Conservation (phyloP, 2,888 invertebrate genomes). For the Drosophila engyochracea region DNA sequence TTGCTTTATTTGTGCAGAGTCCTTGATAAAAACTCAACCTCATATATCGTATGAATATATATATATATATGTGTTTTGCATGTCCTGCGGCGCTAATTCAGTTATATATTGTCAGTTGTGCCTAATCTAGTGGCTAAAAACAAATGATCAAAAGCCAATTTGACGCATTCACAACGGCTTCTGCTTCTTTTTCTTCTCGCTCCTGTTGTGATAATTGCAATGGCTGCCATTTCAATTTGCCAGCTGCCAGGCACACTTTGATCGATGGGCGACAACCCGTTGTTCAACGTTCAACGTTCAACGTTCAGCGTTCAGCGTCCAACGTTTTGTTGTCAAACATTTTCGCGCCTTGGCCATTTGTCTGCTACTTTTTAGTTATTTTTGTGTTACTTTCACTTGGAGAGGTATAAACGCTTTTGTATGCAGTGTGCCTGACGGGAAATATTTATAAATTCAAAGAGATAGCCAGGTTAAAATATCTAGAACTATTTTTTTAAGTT, state of each 20-base stretch:
- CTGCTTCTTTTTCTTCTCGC: constrained; percentile 3
- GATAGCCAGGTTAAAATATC: too few relatives aligned
- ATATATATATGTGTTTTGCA: constrained; percentile 25
- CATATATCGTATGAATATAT: neutral
- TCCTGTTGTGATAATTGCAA: constrained; percentile 67
- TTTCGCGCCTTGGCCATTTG: constrained; percentile 78
- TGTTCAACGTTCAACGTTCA: neutral
- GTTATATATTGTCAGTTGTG: constrained; percentile 69
- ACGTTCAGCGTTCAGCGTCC: constrained; percentile 5
- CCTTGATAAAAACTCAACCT: constrained; percentile 38
- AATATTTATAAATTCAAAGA: neutral
- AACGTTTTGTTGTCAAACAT: constrained; percentile 70
- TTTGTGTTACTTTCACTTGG: constrained; percentile 3
- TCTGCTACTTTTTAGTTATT: constrained; percentile 47
- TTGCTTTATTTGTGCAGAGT: constrained; percentile 16
- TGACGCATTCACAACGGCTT: constrained; percentile 7
- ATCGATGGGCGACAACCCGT: constrained; percentile 72
- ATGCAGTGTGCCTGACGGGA: neutral
- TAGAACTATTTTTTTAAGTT: too few relatives aligned
- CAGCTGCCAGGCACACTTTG: constrained; percentile 60
- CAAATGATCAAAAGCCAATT: constrained; percentile 41
- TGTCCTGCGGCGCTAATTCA: constrained; percentile 74
- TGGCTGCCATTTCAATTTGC: constrained; percentile 74
- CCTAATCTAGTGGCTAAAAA: constrained; percentile 65
- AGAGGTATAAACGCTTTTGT: neutral